Percentiles rank a stretch among this genome's conserved stretches.
phyloP scores from a whole-genome alignment of 2,888 invertebrate genomes.

The Drosophila meridiana region DNA sequence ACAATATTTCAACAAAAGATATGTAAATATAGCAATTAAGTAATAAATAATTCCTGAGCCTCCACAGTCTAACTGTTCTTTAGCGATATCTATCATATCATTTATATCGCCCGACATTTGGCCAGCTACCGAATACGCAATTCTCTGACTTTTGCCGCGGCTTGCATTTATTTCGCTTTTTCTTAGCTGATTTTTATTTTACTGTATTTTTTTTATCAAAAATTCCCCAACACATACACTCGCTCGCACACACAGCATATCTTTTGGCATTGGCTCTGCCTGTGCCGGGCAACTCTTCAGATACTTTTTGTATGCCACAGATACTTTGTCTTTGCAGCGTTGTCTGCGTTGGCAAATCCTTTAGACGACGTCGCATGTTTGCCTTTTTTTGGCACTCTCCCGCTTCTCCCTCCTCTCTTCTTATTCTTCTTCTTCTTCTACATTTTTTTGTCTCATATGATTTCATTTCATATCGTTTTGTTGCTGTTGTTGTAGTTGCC shows the following conservation, averaged over 20 bases:
- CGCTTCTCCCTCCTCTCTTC: neutral
- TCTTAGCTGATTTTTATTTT: constrained; percentile 31
- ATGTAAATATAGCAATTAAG: neutral
- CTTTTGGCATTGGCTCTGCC: constrained; percentile 39
- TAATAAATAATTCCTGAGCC: neutral
- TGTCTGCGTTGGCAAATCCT: constrained; percentile 76
- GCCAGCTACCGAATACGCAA: constrained; percentile 54
- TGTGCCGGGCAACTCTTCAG: constrained; percentile 37
- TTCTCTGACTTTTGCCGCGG: constrained; percentile 40
- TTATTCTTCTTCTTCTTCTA: constrained; percentile 10
- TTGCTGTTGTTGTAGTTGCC: constrained; percentile 60
- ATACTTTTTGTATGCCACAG: constrained; percentile 51
- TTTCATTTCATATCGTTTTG: constrained; percentile 62
- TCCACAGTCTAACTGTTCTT: neutral
- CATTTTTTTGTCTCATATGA: constrained; percentile 54
- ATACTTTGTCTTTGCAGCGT: constrained; percentile 73
- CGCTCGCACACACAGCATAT: constrained; percentile 41
- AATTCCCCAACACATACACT: constrained; percentile 62
- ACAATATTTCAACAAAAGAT: no score
- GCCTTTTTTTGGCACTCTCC: constrained; percentile 60
- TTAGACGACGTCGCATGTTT: constrained; percentile 78
- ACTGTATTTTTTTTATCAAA: constrained; percentile 43
- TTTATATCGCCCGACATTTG: constrained; percentile 19
- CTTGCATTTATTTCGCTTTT: constrained; percentile 63
- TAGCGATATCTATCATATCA: neutral